Percentiles rank a stretch among this genome's conserved stretches.
Evolutionary conservation across 2,113 vertebrate species (phyloP).

Genomic region (Lanius collurio): DNA sequence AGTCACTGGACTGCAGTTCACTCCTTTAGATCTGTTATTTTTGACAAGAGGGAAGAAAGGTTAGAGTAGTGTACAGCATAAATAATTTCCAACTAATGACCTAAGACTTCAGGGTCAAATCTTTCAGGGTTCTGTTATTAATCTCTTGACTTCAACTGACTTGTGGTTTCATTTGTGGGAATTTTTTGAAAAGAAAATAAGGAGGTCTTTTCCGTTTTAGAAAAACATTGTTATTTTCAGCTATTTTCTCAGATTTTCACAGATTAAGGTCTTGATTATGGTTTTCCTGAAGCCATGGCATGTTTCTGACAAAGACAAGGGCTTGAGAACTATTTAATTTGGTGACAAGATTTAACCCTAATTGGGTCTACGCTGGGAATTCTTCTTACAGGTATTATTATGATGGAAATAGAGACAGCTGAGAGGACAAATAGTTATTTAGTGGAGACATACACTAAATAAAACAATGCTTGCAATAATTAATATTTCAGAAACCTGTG

Average conservation of each 20-base stretch:
- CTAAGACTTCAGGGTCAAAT: conserved; percentile 30
- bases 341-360: background rate
- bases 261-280: background rate
- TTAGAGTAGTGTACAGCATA: background rate
- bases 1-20: background rate
- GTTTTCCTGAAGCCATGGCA: background rate
- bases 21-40: background rate
- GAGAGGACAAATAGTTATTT: background rate
- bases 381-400: background rate
- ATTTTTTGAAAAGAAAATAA: background rate
- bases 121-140: conserved; percentile 17
- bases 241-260: background rate
- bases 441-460: background rate
- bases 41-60: conserved; percentile 25
- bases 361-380: background rate
- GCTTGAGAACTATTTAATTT: background rate
- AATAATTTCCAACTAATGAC: conserved; percentile 48
- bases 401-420: background rate
- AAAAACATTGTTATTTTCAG: background rate
- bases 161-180: background rate
- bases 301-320: background rate
- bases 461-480: background rate
- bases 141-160: background rate
- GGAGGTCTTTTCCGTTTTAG: background rate
- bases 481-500: background rate